Conservation (phyloP, 2,113 vertebrate species). For the Pholis gunnellus region DNA sequence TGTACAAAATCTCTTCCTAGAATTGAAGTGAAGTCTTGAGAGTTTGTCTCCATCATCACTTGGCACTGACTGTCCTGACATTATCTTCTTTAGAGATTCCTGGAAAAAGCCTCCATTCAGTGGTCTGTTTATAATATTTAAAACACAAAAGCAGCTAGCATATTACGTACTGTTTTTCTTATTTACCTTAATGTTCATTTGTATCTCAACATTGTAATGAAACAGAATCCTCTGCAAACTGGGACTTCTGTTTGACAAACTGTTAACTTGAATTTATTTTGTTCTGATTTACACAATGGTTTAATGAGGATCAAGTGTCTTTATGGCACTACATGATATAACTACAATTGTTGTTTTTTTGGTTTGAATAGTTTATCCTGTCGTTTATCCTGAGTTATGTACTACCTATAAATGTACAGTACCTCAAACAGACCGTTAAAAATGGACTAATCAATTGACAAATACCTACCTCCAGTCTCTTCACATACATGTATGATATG, state of each 20-base stretch:
- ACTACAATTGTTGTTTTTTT: constrained; percentile 79
- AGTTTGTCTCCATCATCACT: background rate
- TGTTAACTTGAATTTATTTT: constrained; percentile 96
- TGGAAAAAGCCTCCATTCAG: constrained; percentile 15
- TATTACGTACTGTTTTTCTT: constrained; percentile 83
- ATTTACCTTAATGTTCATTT: constrained; percentile 78
- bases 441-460: constrained; percentile 90
- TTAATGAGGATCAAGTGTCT: constrained; percentile 88
- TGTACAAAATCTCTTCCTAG: background rate
- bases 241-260: constrained; percentile 86
- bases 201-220: constrained; percentile 70
- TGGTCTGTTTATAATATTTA: constrained; percentile 22
- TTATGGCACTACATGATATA: constrained; percentile 86
- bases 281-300: constrained; percentile 90
- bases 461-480: constrained; percentile 95
- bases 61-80: constrained; percentile 5
- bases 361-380: constrained; percentile 19
- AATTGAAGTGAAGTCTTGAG: background rate
- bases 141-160: constrained; percentile 84
- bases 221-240: constrained; percentile 84
- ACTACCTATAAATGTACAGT: constrained; percentile 87
- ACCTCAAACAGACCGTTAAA: constrained; percentile 90
- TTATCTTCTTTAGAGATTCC: constrained; percentile 24
- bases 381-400: constrained; percentile 79
- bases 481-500: constrained; percentile 78